Conservation (phyloP, 2,888 invertebrate species). For the Eudasyphora cyanicolor region DNA sequence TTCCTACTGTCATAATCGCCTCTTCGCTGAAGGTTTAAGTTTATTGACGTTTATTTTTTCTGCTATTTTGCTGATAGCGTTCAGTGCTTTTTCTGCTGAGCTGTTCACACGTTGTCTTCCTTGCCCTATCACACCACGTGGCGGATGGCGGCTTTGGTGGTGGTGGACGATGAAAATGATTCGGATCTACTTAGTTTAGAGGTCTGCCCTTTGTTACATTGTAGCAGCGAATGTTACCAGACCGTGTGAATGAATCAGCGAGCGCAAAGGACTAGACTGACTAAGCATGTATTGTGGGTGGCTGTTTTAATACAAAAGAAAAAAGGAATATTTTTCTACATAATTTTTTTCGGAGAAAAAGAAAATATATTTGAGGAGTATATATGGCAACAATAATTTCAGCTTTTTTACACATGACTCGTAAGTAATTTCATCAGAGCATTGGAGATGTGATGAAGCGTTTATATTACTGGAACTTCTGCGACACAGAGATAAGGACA, state of each 20-base stretch:
- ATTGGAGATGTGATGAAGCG: too few relatives aligned
- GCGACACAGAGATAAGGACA: too few relatives aligned
- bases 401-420: too few relatives aligned
- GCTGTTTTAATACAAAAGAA: too few relatives aligned
- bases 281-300: too few relatives aligned
- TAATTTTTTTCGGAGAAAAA: too few relatives aligned
- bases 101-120: neutral
- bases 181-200: neutral
- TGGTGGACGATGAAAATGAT: neutral
- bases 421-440: too few relatives aligned
- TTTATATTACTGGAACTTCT: too few relatives aligned
- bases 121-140: neutral
- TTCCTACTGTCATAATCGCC: neutral
- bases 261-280: neutral
- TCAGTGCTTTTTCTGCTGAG: neutral
- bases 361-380: neutral
- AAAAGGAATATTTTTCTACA: too few relatives aligned
- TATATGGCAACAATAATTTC: too few relatives aligned
- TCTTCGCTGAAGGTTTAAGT: neutral
- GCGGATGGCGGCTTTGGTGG: neutral
- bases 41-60: slow-evolving; percentile 1
- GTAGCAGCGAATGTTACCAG: neutral
- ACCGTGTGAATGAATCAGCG: neutral
- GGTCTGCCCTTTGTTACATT: neutral
- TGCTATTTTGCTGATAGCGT: neutral